These are phyloP conservation scores for Uromys caudimaculatus DNA, from an alignment of 2,797 vertebrate genomes.

Conservation along the genomic window DNA sequence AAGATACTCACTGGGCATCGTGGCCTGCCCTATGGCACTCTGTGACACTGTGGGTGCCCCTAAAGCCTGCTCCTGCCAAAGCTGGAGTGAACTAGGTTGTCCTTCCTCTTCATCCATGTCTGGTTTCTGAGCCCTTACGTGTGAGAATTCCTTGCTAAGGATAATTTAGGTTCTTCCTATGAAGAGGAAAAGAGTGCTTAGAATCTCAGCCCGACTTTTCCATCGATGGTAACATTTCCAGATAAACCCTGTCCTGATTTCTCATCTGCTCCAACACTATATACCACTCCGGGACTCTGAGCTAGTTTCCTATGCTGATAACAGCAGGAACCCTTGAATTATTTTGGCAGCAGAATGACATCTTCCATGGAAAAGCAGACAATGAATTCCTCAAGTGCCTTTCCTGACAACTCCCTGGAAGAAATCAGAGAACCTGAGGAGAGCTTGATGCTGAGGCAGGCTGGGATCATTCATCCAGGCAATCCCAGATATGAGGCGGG, in stretches of 20 bases:
- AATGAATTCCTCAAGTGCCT: neutral
- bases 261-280: neutral
- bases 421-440: neutral
- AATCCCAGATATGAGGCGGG: fast-evolving
- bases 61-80: neutral
- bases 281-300: no score
- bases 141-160: neutral
- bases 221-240: neutral
- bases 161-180: neutral
- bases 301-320: neutral
- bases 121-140: neutral
- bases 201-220: neutral
- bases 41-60: neutral
- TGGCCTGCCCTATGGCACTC: no score
- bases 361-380: neutral
- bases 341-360: neutral
- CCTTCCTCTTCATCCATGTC: neutral
- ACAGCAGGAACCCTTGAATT: fast-evolving
- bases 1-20: fast-evolving
- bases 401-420: neutral
- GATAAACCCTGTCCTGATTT: neutral
- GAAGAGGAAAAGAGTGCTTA: neutral
- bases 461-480: neutral
- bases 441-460: neutral
- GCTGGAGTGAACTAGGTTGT: neutral